Evolutionary conservation across 2,113 vertebrate species (phyloP), one percentile per base, ranked within the genome.

Genomic region (Thalassarche chlororhynchos): DNA sequence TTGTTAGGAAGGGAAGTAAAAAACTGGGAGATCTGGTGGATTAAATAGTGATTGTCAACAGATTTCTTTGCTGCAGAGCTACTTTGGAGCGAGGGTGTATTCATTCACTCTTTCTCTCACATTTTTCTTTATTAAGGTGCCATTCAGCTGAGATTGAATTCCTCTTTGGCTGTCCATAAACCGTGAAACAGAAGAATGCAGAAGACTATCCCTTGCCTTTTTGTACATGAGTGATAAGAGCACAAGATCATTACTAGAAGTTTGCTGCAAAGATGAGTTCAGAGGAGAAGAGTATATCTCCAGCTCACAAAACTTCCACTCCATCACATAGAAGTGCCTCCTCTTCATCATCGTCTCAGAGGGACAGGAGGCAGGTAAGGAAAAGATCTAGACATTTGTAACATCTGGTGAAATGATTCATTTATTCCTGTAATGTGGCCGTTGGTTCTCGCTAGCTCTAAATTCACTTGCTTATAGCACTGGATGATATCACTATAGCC

Each of bases 281-380:
- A 29, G 99, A 99, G 94, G 99, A 99, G 96, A 99, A 99, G 98
- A 98, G 96, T 95, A 68, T 98, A 95, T 99, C 98, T 70, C 99
- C 99, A 77, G 98, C 98, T 97, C 99, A 99, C 97, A 99, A 99
- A 98, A 98, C 93, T 36, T 98, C 99, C 92, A 99, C 99, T 40
- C 99, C 99, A 15, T 99, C 99, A 74, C 99, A 99, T 84, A 99
- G 99, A 99, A 99, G 99, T 98, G 98, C 98, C 97, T 99, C 99
- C 55, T 99, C 99, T 29, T 99, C 99, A 8, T 98, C 98, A 2
- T 99, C 99, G 0, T 99, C 99, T 89, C 99, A 99, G 95, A 99
- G 99, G 58, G 99, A 99, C 93, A 99, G 99, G 97, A 99, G 99
- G 90, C 99, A 99, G 99, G 99, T 99, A 98, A 98, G 98, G 69